Evolutionary conservation across 2,888 invertebrate genomes (phyloP).

Genomic region (Agonopterix arenella): DNA sequence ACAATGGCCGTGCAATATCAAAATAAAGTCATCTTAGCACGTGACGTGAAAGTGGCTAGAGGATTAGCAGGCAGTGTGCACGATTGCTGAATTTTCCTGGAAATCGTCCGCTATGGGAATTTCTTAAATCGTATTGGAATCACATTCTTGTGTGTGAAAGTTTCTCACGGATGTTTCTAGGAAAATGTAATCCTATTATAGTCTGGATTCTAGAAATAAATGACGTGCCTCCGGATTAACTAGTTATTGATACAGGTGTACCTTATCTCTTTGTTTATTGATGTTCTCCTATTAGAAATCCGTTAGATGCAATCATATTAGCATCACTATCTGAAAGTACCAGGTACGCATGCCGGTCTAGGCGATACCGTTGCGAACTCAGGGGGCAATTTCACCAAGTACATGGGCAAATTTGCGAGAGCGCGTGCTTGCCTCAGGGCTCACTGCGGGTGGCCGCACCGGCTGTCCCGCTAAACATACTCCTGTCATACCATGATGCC

Average conservation of each 20-base stretch:
- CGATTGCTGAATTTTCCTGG: slow-evolving; percentile 3
- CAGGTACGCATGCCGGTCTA: slow-evolving; percentile 31
- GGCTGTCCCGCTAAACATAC: slow-evolving; percentile 43
- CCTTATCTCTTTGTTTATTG: too few relatives aligned
- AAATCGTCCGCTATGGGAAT: slow-evolving; percentile 6
- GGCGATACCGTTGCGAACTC: slow-evolving; percentile 39
- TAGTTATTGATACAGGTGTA: too few relatives aligned
- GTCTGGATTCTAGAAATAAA: too few relatives aligned
- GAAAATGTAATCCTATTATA: too few relatives aligned
- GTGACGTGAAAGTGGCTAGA: slow-evolving; percentile 44
- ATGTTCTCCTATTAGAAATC: slow-evolving; percentile 4
- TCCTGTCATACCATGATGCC: slow-evolving; percentile 44
- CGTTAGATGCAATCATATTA: slow-evolving; percentile 18
- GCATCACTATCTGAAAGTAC: slow-evolving; percentile 20
- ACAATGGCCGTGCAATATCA: slow-evolving; percentile 58
- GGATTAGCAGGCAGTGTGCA: slow-evolving; percentile 4
- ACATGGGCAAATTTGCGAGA: slow-evolving; percentile 32
- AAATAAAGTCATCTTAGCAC: slow-evolving; percentile 64
- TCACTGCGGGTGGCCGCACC: slow-evolving; percentile 55
- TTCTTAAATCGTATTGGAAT: slow-evolving; percentile 5
- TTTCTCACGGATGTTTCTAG: slow-evolving; percentile 7
- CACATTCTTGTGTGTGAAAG: slow-evolving; percentile 18
- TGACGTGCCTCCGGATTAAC: too few relatives aligned
- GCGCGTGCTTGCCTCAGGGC: slow-evolving; percentile 60
- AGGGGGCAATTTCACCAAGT: slow-evolving; percentile 22